Percentiles rank a stretch among this genome's conserved stretches.
phyloP scores from a whole-genome alignment of 2,888 invertebrate species.

The Syritta pipiens region DNA sequence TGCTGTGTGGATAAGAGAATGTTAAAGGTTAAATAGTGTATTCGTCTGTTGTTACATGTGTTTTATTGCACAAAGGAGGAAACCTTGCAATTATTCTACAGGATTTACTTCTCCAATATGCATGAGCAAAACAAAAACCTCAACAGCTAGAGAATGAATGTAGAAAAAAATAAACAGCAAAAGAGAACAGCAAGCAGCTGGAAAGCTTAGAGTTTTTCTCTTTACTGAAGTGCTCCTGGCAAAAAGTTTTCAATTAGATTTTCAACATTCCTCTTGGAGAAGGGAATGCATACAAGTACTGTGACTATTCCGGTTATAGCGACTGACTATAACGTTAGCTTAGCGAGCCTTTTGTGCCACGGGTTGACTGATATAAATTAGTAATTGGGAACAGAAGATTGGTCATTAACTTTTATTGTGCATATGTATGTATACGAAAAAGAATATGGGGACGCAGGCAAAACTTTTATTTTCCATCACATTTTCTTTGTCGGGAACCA shows the following conservation, averaged over 20 bases:
- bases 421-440: not conserved
- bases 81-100: constrained; percentile 62
- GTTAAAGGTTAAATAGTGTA: constrained; percentile 57
- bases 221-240: constrained; percentile 41
- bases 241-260: constrained; percentile 67
- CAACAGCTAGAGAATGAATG: not conserved
- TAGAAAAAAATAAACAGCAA: constrained; percentile 4
- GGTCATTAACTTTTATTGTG: constrained; percentile 61
- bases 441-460: constrained; percentile 23
- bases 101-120: constrained; percentile 60
- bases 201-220: constrained; percentile 33
- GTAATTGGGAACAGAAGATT: constrained; percentile 48
- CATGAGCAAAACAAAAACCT: constrained; percentile 48
- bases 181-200: not conserved
- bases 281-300: constrained; percentile 47
- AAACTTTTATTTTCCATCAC: constrained; percentile 28
- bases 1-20: constrained; percentile 15
- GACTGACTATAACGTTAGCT: not conserved
- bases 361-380: constrained; percentile 53
- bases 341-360: not conserved
- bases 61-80: constrained; percentile 47
- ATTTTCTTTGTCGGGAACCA: too few relatives aligned
- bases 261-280: constrained; percentile 52
- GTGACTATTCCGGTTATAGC: not conserved
- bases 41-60: constrained; percentile 38